Conservation (phyloP, 1,140 invertebrate species). For the Dreissena polymorpha region DNA sequence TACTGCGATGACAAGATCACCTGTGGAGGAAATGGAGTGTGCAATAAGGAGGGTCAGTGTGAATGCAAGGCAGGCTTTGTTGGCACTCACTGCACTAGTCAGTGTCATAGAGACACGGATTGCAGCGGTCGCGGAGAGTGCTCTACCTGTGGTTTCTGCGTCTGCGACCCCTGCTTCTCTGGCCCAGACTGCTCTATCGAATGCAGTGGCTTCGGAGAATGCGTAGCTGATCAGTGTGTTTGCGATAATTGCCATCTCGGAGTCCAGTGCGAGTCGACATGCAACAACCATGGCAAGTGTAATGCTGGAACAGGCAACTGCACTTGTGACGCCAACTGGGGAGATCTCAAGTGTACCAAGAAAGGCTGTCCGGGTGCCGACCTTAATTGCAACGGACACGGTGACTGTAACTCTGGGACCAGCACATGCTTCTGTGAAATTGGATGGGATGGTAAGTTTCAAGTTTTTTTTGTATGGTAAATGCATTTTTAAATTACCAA, state of each 20-base stretch:
- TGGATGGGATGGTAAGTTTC: constrained; percentile 69
- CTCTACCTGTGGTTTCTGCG: constrained; percentile 63
- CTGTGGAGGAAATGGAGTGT: constrained; percentile 64
- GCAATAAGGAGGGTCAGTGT: constrained; percentile 63
- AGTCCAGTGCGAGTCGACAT: constrained; percentile 67
- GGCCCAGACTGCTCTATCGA: constrained; percentile 65
- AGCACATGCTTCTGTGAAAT: constrained; percentile 68
- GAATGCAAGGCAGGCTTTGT: constrained; percentile 65
- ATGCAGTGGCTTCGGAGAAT: constrained; percentile 67
- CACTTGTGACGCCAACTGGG: constrained; percentile 64
- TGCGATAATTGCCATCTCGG: constrained; percentile 70
- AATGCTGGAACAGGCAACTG: constrained; percentile 48
- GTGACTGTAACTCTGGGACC: constrained; percentile 65
- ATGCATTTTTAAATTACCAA: too few relatives aligned
- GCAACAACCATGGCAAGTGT: constrained; percentile 68
- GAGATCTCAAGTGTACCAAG: constrained; percentile 64
- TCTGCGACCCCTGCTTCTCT: constrained; percentile 71
- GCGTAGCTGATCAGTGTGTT: constrained; percentile 62
- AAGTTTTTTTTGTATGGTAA: background rate
- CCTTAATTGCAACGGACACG: constrained; percentile 68
- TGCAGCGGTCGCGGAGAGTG: constrained; percentile 68
- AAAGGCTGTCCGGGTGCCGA: constrained; percentile 61
- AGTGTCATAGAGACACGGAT: constrained; percentile 61
- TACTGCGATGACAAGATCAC: constrained; percentile 52
- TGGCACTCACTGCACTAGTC: constrained; percentile 65